Percentiles rank a stretch among this genome's conserved stretches.
Conservation (phyloP, 2,888 invertebrate species). For the Ditula angustiorana region DNA sequence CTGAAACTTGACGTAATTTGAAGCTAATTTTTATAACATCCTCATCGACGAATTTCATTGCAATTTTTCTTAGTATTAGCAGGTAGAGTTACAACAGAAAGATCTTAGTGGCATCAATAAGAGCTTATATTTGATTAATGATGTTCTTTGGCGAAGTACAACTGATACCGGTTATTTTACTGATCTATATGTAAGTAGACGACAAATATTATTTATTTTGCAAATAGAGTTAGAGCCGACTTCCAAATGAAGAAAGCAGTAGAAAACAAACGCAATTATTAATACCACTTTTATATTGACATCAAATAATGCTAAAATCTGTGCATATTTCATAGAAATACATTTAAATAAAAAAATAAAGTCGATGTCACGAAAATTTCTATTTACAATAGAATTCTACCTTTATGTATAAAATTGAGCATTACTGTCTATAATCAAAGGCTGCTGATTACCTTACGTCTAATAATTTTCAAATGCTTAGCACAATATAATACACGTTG, state of each 20-base stretch:
- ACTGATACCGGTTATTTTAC: background rate
- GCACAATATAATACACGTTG: slow-evolving; percentile 63
- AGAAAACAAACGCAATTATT: slow-evolving; percentile 9
- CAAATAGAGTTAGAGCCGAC: background rate
- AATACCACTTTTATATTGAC: slow-evolving; percentile 37
- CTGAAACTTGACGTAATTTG: slow-evolving; percentile 28
- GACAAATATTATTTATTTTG: background rate
- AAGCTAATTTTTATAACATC: slow-evolving; percentile 24
- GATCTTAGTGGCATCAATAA: slow-evolving; percentile 34
- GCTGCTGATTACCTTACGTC: slow-evolving; percentile 68
- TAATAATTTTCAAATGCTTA: slow-evolving; percentile 69
- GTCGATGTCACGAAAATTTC: slow-evolving; percentile 70
- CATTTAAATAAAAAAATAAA: slow-evolving; percentile 52
- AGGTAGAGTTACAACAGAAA: slow-evolving; percentile 12
- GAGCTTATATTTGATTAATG: slow-evolving; percentile 17
- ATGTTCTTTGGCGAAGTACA: slow-evolving; percentile 44
- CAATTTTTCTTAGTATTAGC: background rate
- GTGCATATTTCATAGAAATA: slow-evolving; percentile 44
- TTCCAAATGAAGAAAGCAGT: background rate
- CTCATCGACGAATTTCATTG: slow-evolving; percentile 8
- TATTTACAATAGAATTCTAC: slow-evolving; percentile 74
- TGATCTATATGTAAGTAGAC: background rate
- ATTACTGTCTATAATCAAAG: slow-evolving; percentile 74
- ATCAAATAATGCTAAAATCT: slow-evolving; percentile 36
- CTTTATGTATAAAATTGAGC: slow-evolving; percentile 77